Conservation (phyloP, 2,113 vertebrate species). For the Melanerpes formicivorus region DNA sequence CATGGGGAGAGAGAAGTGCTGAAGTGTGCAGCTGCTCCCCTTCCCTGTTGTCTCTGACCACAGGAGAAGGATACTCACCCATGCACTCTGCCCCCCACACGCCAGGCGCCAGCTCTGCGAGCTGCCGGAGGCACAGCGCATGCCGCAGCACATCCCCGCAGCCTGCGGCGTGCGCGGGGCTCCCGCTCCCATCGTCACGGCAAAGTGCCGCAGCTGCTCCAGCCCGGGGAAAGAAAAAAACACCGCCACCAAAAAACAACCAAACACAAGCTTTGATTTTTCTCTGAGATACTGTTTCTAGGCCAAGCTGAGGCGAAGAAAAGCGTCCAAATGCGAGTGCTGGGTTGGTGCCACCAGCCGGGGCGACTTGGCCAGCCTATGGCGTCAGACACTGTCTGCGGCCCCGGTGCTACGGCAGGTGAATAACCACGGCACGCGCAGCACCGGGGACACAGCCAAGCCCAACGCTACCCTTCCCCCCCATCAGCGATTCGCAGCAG, state of each 20-base stretch:
- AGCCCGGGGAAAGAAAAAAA: background rate
- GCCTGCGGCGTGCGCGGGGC: fast-evolving
- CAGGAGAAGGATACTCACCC: background rate
- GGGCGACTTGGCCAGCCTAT: background rate
- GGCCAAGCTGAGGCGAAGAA: background rate
- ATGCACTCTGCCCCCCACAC: background rate
- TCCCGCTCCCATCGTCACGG: fast-evolving
- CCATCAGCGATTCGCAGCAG: background rate
- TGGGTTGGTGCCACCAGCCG: background rate
- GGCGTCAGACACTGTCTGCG: fast-evolving
- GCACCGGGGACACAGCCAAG: background rate
- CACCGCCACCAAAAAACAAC: no score
- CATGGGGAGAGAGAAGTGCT: background rate
- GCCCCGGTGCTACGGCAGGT: fast-evolving
- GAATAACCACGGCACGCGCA: fast-evolving
- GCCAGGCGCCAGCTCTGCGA: background rate
- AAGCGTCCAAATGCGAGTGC: background rate
- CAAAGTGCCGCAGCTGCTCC: fast-evolving
- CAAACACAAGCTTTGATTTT: conserved; percentile 31
- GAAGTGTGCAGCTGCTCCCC: background rate
- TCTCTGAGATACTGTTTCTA: conserved; percentile 42
- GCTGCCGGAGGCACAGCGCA: background rate
- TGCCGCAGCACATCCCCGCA: background rate
- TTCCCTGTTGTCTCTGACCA: background rate
- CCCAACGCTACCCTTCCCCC: no score